A percentile compares a stretch with the other conserved stretches of the same genome.
Evolutionary conservation across 2,888 invertebrate genomes (phyloP).

Genomic region (Suillia variegata): DNA sequence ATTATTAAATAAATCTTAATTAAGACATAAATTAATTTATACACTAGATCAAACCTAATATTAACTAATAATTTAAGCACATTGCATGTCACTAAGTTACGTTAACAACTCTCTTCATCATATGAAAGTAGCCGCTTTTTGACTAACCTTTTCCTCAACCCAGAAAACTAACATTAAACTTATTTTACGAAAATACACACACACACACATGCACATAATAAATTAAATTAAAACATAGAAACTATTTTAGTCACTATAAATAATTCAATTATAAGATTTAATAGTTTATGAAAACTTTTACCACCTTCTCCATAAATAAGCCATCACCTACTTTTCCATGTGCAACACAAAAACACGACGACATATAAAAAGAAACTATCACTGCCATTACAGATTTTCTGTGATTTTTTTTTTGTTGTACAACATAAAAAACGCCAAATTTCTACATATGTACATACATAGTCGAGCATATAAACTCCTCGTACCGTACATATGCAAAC

Average conservation of each 20-base stretch:
- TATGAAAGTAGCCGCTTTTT: not conserved
- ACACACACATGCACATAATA: not conserved
- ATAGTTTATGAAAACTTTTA: not conserved
- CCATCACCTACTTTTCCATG: not conserved
- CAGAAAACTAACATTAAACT: not conserved
- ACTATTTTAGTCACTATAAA: not conserved
- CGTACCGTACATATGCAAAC: no score
- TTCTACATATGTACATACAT: no score
- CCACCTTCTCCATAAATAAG: slow-evolving; percentile 1
- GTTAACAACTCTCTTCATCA: not conserved
- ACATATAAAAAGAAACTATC: no score
- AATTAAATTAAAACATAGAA: no score
- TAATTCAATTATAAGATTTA: slow-evolving; percentile 1
- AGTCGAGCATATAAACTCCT: no score
- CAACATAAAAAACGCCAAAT: not conserved
- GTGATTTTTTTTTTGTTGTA: not conserved
- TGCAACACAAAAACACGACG: no score
- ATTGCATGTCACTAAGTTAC: not conserved
- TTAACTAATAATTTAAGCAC: no score
- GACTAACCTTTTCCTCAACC: not conserved
- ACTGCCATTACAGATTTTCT: not conserved
- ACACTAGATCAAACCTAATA: no score
- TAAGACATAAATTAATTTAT: no score
- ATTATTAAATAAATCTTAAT: no score
- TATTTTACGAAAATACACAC: not conserved